phyloP scores from a whole-genome alignment of 2,113 vertebrate genomes.

The Microcebus tavaratra region DNA sequence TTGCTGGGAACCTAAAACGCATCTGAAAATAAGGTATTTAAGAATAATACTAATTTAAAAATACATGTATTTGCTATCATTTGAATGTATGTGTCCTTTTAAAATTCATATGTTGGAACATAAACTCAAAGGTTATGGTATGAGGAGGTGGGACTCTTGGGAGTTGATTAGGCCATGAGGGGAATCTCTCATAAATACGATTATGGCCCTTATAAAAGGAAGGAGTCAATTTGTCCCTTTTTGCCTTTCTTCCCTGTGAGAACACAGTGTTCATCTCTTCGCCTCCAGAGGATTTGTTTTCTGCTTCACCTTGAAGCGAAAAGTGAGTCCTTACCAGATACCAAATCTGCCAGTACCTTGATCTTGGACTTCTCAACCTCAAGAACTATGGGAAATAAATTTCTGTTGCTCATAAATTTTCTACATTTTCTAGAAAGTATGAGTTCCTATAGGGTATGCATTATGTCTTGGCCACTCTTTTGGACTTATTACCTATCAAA shows the following conservation, averaged over 20 bases:
- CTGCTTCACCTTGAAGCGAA: neutral
- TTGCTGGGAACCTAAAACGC: neutral
- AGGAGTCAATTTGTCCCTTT: neutral
- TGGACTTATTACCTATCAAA: neutral
- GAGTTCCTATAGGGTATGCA: neutral
- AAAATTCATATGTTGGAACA: neutral
- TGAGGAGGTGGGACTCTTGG: neutral
- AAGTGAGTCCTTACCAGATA: neutral
- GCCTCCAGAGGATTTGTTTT: neutral
- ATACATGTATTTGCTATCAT: neutral
- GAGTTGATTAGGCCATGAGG: neutral
- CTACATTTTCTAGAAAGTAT: neutral
- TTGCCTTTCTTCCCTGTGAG: neutral
- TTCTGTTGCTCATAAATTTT: neutral
- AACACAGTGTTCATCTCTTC: neutral
- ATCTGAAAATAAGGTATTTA: neutral
- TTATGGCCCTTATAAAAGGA: neutral
- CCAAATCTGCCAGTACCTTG: neutral
- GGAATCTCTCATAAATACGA: neutral
- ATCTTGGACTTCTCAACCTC: neutral
- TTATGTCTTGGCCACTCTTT: neutral
- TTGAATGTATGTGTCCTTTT: neutral
- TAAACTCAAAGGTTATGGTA: neutral
- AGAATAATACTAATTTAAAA: neutral
- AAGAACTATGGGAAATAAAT: neutral